Conservation (phyloP, 2,113 vertebrate species). For the Anolis sagrei region DNA sequence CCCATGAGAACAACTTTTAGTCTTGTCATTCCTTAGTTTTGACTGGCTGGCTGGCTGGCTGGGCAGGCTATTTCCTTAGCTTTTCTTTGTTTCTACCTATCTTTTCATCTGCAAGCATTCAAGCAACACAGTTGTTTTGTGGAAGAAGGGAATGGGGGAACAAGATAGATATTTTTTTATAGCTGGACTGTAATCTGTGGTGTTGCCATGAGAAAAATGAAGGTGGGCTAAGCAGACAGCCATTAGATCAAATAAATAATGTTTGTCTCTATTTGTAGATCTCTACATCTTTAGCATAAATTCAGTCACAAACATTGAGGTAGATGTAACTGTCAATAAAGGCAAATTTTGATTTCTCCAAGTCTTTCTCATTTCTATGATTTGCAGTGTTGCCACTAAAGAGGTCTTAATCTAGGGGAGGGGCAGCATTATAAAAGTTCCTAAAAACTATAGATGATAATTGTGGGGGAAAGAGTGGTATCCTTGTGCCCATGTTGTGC, state of each 20-base stretch:
- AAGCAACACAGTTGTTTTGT: not conserved
- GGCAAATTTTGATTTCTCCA: not conserved
- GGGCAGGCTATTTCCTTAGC: not conserved
- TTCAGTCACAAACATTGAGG: not conserved
- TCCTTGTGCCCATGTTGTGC: not conserved
- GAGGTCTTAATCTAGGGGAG: too few species aligned
- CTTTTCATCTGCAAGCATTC: not conserved
- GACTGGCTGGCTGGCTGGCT: not conserved
- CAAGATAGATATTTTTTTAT: not conserved
- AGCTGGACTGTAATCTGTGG: not conserved
- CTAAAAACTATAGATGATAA: not conserved
- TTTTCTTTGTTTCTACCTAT: not conserved
- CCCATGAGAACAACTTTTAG: not conserved
- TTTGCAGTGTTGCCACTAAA: not conserved
- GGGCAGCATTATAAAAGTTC: not conserved
- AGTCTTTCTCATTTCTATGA: slow-evolving; percentile 19
- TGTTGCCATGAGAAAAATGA: not conserved
- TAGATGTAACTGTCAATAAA: not conserved
- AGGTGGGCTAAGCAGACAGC: not conserved
- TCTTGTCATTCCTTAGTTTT: not conserved
- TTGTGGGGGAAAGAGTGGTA: not conserved
- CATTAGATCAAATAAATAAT: not conserved
- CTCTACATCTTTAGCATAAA: not conserved
- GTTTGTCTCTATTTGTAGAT: not conserved
- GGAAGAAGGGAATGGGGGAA: not conserved